Evolutionary conservation across 2,797 vertebrate species (phyloP), one percentile per base, ranked within the genome.

Genomic region (Furcifer pardalis): DNA sequence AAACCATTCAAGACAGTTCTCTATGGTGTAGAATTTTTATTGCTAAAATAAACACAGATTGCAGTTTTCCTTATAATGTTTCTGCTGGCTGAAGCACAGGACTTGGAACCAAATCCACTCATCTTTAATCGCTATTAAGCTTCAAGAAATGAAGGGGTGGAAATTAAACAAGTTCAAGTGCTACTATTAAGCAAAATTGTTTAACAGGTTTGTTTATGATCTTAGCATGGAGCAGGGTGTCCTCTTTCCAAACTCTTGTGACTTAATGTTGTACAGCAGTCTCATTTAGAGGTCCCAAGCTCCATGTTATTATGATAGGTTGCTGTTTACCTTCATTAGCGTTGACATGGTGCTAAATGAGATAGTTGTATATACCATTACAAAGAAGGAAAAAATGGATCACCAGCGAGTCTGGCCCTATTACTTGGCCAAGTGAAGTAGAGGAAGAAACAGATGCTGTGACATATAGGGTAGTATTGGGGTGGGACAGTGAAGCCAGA

Each of bases 41-140:
- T 92, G 91, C 90, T 93, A 90, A 92, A 94, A 93, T 91, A 94
- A 94, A 93, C 89, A 92, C 1, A 0, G 80, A 35, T 93, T 91
- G 73, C 78, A 77, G 89, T 88, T 79, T 92, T 88, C 88, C 85
- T 63, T 83, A 87, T 91, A 92, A 12, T 80, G 78, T 94, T 94
- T 93, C 93, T 71, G 37, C 37, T 91, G 92, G 75, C 89, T 85
- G 89, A 91, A 89, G 92, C 89, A 63, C 80, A 88, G 84, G 88
- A 88, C 77, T 89, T 91, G 91, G 89, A 92, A 90, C 0, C 0
- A 82, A 89, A 91, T 90, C 88, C 87, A 87, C 73, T 79, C 89
- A 86, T 89, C 87, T 88, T 77, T 80, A 65, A 91, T 76, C 73
- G 35, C 49, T 75, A 75, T 75, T 56, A 75, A 91, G 77, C 10